phyloP scores from a whole-genome alignment of 1,140 invertebrate species.

The Bombus breviceps region DNA sequence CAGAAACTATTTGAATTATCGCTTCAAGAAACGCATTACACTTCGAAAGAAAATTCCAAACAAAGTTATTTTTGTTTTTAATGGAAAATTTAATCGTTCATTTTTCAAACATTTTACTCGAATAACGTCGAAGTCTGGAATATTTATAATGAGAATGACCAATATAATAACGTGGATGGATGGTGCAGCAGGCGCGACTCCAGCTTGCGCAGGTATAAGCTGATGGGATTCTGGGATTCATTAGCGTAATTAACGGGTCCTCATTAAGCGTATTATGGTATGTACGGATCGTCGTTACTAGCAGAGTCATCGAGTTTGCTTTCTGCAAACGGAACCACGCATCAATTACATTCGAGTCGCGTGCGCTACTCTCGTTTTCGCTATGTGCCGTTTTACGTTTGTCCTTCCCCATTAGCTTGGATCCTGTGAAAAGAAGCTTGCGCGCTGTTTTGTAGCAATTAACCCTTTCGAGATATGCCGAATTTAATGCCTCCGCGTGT shows the following conservation, averaged over 20 bases:
- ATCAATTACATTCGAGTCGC: slow-evolving; percentile 68
- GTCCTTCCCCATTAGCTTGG: not conserved
- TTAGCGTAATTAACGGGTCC: slow-evolving; percentile 73
- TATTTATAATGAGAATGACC: slow-evolving; percentile 2
- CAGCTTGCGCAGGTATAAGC: slow-evolving; percentile 51
- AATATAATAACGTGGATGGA: slow-evolving; percentile 7
- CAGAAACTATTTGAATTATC: no score
- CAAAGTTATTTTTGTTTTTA: no score
- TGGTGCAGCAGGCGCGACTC: slow-evolving; percentile 25
- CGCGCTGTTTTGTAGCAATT: slow-evolving; percentile 46
- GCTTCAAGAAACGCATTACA: no score
- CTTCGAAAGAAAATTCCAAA: no score
- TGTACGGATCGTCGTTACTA: slow-evolving; percentile 43
- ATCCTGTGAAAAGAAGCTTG: slow-evolving; percentile 9
- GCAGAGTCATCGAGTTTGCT: slow-evolving; percentile 44
- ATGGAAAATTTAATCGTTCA: no score
- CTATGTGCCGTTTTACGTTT: not conserved
- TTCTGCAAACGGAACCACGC: slow-evolving; percentile 62
- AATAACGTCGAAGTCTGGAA: no score
- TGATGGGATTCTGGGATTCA: slow-evolving; percentile 71
- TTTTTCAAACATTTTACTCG: not conserved
- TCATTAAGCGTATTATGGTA: slow-evolving; percentile 71
- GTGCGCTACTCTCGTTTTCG: slow-evolving; percentile 38
- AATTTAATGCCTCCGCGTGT: slow-evolving; percentile 23
- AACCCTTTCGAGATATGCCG: slow-evolving; percentile 32